Evolutionary conservation across 2,797 vertebrate genomes (phyloP), one percentile per base, ranked within the genome.

Genomic region (Molossus molossus): DNA sequence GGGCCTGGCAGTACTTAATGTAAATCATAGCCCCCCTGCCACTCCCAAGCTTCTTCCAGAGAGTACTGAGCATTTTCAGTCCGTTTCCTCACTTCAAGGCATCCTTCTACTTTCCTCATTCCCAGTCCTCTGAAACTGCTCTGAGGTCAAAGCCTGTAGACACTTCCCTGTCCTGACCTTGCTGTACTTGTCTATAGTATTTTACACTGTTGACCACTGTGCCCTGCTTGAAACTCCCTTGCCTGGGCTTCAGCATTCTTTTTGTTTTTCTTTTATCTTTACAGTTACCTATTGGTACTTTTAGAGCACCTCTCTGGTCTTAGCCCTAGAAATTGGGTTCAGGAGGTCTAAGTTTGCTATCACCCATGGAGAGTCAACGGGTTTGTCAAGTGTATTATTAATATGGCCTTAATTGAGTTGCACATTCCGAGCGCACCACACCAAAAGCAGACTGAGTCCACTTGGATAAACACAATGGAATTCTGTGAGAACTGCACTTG

Each of bases 371-470:
- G 18, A 90, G 62, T 72, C 18, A 93, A 87, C 58, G 20, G 20
- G 53, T 48, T 10, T 77, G 20, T 25, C 23, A 80, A 65, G 18
- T 77, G n/a, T 65, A 76, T 72, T 65, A 76, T 76, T 89, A 58
- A 82, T 9, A 25, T 11, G 50, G 62, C 20, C 18, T 83, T 57
- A 85, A 77, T 62, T 93, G 69, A 17, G 40, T 76, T 81, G 69
- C 53, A 82, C 62, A 55, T 25, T 70, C 18, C 4, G 7, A 85
- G 48, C 37, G 53, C 33, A 75, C 58, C n/a, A 64, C 50, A 69
- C 80, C 58, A 57, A 87, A 91, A 85, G 50, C 58, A 87, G 73
- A 82, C 60, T 53, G n/a, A 90, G 94, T 29, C 67, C 55, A 81
- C 60, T 92, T 67, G 18, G 53, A 65, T 89, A 72, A 89, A 73